These are phyloP conservation scores for Zingel zingel DNA, from an alignment of 2,113 vertebrate species.

Conservation along the genomic window DNA sequence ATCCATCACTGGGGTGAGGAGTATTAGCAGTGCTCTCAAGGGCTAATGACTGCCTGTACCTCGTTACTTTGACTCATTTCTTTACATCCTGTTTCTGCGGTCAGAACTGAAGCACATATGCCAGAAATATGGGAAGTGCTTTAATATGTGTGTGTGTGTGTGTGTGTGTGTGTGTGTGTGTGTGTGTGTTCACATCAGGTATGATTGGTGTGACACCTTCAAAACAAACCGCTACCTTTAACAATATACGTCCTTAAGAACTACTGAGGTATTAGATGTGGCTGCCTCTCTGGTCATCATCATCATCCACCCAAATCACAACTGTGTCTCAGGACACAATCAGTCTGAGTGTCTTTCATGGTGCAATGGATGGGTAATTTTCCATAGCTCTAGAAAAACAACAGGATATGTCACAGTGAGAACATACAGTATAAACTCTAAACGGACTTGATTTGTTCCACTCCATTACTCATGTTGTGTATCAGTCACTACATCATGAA, in stretches of 20 bases:
- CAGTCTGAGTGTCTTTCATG: slow-evolving; percentile 34
- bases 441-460: slow-evolving; percentile 14
- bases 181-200: neutral
- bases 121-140: slow-evolving; percentile 1
- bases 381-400: slow-evolving; percentile 15
- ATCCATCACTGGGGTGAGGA: neutral
- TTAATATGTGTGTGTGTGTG: slow-evolving; percentile 1
- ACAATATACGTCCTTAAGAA: slow-evolving; percentile 3
- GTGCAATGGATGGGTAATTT: slow-evolving; percentile 1
- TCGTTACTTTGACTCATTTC: slow-evolving; percentile 19
- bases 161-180: neutral
- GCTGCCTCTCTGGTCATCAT: slow-evolving; percentile 10
- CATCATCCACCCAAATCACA: slow-evolving; percentile 1
- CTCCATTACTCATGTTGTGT: neutral
- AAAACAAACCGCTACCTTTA: slow-evolving; percentile 20
- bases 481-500: neutral
- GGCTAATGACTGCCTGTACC: slow-evolving; percentile 6
- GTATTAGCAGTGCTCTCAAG: neutral
- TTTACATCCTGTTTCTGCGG: slow-evolving; percentile 50
- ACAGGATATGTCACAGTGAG: slow-evolving; percentile 18
- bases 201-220: slow-evolving; percentile 7
- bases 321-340: slow-evolving; percentile 22
- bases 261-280: neutral
- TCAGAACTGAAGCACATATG: neutral
- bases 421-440: neutral